Conservation (phyloP, 1,140 invertebrate genomes). For the Rhagoletis pomonella region DNA sequence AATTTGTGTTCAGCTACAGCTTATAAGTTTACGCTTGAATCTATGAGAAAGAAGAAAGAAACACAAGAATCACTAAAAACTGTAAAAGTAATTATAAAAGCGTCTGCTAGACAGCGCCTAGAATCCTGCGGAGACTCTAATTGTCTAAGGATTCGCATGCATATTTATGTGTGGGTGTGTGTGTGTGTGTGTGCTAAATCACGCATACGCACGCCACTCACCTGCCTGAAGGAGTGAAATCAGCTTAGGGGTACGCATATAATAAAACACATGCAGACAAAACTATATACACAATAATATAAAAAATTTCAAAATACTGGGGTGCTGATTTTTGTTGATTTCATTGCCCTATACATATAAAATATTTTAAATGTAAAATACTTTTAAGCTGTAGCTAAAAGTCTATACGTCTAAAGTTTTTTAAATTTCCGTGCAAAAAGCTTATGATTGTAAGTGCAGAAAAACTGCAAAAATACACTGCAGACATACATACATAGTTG, state of each 20-base stretch:
- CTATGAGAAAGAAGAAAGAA: not conserved
- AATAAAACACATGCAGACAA: constrained; percentile 1
- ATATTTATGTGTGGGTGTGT: not conserved
- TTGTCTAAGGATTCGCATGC: constrained; percentile 67
- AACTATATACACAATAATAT: not conserved
- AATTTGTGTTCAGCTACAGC: constrained; percentile 24
- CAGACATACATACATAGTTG: constrained; percentile 24
- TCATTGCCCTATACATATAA: not conserved
- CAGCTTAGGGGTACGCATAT: not conserved
- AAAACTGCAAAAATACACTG: too few relatives aligned
- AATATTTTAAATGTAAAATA: not conserved
- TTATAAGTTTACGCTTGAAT: constrained; percentile 23
- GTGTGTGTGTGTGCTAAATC: too few relatives aligned
- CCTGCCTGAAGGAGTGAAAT: not conserved
- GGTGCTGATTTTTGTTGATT: not conserved
- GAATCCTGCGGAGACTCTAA: constrained; percentile 69
- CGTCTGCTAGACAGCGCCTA: not conserved
- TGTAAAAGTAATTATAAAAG: not conserved
- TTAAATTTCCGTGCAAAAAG: not conserved
- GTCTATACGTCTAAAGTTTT: not conserved
- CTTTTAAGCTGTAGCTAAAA: constrained; percentile 39
- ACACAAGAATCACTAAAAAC: not conserved
- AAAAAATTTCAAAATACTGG: not conserved
- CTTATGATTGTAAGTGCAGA: too few relatives aligned
- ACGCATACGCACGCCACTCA: not conserved